Base-by-base conservation (phyloP, 2,888 invertebrate genomes). In the Diachrysia chrysitis region DNA sequence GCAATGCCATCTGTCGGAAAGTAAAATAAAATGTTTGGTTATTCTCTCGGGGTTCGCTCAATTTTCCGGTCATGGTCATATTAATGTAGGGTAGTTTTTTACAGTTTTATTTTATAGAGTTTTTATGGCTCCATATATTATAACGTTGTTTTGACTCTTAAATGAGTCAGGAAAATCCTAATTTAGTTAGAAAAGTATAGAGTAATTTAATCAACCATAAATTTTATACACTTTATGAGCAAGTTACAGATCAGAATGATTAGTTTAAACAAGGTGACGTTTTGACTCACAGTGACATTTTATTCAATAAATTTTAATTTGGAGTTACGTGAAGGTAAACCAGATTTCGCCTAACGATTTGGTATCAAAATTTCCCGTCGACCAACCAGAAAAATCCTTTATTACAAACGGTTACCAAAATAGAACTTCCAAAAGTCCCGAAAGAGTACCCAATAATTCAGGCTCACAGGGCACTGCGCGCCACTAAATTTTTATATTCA, bases 401-500 rank as follows among this genome's bases (percentile, higher is more conserved):
- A 86, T 87, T 87, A 89, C 81, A 67, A 78, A 32, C 32, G 32
- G 10, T 32, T 32, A 10, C 32, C 2, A 32, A 82, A 88, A 88
- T 87, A 88, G 88, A 88, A 83, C 76, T 82, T 75, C 69, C 74
- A 72, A 75, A 82, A 73, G 76, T 75, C 79, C 84, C 82, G 69
- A 75, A 77, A 69, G 61, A 72, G 42, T 80, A 78, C 69, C 79
- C 85, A 83, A 90, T 92, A 92, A 90, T 78, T 92, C 88, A 90
- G 82, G 58, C 63, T 67, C 82, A 88, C 83, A 85, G 84, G 87
- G 86, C 92, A 88, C 90, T 80, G 87, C 81, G 89, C 87, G 91
- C 85, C 85, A 85, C 88, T 92, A 90, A 92, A 91, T 89, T 93
- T 93, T 94, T 93, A 93, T 91, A 87, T 83, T 81, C 85, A 72